Base-by-base conservation (phyloP, 2,113 vertebrate genomes). In the Oryzias curvinotus region DNA sequence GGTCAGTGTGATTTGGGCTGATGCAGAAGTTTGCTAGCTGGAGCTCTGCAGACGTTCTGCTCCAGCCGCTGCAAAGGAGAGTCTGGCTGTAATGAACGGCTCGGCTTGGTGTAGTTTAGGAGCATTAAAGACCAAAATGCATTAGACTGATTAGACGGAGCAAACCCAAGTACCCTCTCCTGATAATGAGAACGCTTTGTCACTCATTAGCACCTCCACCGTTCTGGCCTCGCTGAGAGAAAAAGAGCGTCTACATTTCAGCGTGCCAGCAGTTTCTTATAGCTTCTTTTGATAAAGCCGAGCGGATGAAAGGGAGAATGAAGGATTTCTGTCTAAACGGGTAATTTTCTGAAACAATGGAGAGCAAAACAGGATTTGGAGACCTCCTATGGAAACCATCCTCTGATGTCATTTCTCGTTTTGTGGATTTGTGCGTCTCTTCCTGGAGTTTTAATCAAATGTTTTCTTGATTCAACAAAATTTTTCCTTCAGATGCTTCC, bases 121-220 rank as follows among this genome's bases (percentile, higher is more conserved):
- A 79, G 71, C 82, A 88, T 87, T 88, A 89, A 71, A 70, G 73
- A 73, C 71, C 78, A 71, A 78, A 88, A 85, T 60, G 71, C 88
- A 90, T 90, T 88, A 90, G 62, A 81, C 65, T 92, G 89, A 90
- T 90, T 90, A 90, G 80, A 75, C 62, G 52, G 66, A 79, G 71
- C 72, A 36, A 62, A 62, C 65, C 77, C 62, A 65, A 83, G 84
- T 73, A 82, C 73, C 83, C 81, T 88, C 80, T 83, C 65, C 65
- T 73, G 71, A 81, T 89, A 90, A 90, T 90, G 90, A 86, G 78
- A 89, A 80, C 56, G 67, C 82, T 90, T 90, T 89, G 85, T 90
- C 79, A 87, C 81, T 90, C 85, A 84, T 90, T 92, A 90, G 84
- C 74, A 77, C 80, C 52, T 78, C 69, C 12, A 58, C 60, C 65